These are phyloP conservation scores for Chamaea fasciata DNA, from an alignment of 2,113 vertebrate species.

Conservation along the genomic window DNA sequence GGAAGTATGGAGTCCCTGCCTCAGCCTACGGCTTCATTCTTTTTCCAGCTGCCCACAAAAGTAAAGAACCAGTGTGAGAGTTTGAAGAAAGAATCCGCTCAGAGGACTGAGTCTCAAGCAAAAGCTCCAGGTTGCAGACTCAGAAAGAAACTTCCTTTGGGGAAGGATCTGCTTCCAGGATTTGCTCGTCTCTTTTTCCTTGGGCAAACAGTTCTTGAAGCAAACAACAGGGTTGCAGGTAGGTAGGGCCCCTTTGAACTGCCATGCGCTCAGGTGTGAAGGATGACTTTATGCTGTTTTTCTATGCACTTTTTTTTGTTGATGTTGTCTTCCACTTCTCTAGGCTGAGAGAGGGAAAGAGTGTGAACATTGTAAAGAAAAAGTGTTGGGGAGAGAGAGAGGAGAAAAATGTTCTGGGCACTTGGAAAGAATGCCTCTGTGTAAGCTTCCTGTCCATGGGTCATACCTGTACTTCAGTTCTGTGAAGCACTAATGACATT, in stretches of 20 bases:
- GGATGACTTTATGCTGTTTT: conserved; percentile 48
- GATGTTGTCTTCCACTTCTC: conserved; percentile 12
- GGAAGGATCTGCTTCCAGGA: conserved; percentile 67
- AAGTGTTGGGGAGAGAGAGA: conserved; percentile 26
- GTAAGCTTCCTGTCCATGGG: conserved; percentile 5
- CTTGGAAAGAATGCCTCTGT: neutral
- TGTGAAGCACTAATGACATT: neutral
- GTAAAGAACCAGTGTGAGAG: conserved; percentile 58
- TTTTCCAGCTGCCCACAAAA: conserved; percentile 68
- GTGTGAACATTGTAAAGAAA: neutral
- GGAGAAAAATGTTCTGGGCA: neutral
- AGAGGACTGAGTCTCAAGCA: conserved; percentile 64
- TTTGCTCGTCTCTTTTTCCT: conserved; percentile 63
- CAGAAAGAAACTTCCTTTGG: conserved; percentile 67
- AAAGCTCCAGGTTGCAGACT: conserved; percentile 63
- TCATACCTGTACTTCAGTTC: neutral
- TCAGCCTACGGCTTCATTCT: conserved; percentile 67
- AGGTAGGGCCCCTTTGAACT: conserved; percentile 61
- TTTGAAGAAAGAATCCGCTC: conserved; percentile 58
- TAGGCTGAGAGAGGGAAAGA: neutral
- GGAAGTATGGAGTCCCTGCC: conserved; percentile 64
- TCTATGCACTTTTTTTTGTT: conserved; percentile 11
- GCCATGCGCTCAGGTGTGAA: conserved; percentile 14
- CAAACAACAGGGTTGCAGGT: conserved; percentile 64
- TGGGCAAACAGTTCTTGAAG: conserved; percentile 64